Evolutionary conservation across 2,797 vertebrate species (phyloP).

Genomic region (Girardinus metallicus): DNA sequence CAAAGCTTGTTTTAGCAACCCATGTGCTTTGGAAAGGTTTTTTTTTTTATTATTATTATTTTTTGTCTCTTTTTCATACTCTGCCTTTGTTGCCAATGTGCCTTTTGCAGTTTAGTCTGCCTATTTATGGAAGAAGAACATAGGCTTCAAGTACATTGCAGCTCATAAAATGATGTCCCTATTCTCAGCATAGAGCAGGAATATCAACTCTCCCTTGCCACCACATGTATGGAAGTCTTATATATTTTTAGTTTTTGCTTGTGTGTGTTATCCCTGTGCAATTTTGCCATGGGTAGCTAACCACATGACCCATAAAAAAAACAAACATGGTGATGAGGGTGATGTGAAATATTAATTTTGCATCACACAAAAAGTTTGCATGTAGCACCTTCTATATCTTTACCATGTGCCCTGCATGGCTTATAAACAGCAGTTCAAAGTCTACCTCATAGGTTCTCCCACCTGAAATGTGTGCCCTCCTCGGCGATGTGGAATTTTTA

Average conservation of each 20-base stretch:
- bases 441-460: neutral
- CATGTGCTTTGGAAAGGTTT: neutral
- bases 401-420: neutral
- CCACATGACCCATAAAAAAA: neutral
- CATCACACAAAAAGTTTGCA: neutral
- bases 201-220: neutral
- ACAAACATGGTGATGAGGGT: neutral
- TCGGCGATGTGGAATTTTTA: neutral
- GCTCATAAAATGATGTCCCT: neutral
- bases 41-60: neutral
- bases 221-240: neutral
- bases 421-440: neutral
- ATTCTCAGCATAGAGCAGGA: neutral
- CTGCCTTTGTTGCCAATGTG: neutral
- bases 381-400: neutral
- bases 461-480: neutral
- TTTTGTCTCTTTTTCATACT: neutral
- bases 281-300: neutral
- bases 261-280: neutral
- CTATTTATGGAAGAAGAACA: neutral
- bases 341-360: neutral
- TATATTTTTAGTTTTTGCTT: neutral
- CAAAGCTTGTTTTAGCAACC: neutral
- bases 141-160: neutral
- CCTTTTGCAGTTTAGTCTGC: neutral